Conservation (phyloP, 1,140 invertebrate genomes). For the Drosophila miranda region DNA sequence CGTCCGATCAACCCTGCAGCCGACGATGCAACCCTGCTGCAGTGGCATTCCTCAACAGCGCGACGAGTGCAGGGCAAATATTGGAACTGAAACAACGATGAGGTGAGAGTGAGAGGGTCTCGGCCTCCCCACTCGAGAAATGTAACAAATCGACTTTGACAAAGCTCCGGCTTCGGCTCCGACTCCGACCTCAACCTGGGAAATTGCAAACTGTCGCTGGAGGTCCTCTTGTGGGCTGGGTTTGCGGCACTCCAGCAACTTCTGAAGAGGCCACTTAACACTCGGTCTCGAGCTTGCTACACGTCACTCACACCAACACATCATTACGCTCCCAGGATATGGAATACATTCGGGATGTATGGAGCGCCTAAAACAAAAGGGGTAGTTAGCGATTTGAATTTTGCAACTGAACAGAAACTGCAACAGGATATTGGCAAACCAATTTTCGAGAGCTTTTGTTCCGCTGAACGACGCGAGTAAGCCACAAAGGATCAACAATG, state of each 20-base stretch:
- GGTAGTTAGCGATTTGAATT: slow-evolving; percentile 51
- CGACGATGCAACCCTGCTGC: slow-evolving; percentile 50
- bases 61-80: slow-evolving; percentile 66
- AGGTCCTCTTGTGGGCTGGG: slow-evolving; percentile 31
- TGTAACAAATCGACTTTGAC: slow-evolving; percentile 82
- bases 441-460: slow-evolving; percentile 79
- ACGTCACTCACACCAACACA: slow-evolving; percentile 36
- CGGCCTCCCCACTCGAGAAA: slow-evolving; percentile 61
- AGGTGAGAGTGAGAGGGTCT: slow-evolving; percentile 4
- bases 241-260: slow-evolving; percentile 34
- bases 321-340: slow-evolving; percentile 78
- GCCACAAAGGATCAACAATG: slow-evolving; percentile 80
- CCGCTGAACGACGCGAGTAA: slow-evolving; percentile 73
- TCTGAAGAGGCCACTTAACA: slow-evolving; percentile 62
- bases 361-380: slow-evolving; percentile 65
- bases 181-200: slow-evolving; percentile 29
- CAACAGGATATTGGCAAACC: slow-evolving; percentile 69
- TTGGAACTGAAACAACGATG: slow-evolving; percentile 32
- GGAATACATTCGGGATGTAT: slow-evolving; percentile 7
- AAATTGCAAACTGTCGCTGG: slow-evolving; percentile 48
- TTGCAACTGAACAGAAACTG: slow-evolving; percentile 13
- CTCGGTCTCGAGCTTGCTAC: slow-evolving; percentile 41
- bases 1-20: slow-evolving; percentile 42
- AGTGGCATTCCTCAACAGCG: slow-evolving; percentile 65
- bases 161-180: slow-evolving; percentile 53